Conservation (phyloP, 1,140 invertebrate species). For the Megalonaias nervosa region DNA sequence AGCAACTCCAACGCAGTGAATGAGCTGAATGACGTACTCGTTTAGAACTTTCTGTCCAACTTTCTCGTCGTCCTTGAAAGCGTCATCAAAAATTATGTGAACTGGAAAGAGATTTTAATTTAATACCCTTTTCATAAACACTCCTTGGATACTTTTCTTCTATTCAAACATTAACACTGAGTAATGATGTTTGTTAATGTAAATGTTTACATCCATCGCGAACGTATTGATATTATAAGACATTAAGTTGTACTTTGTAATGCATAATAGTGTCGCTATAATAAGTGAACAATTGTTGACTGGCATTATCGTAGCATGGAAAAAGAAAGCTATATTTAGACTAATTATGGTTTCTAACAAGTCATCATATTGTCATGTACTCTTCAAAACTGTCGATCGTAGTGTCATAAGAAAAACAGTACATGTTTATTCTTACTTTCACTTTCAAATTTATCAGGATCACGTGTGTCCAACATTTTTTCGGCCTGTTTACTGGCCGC, state of each 20-base stretch:
- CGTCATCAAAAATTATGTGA: slow-evolving; percentile 99
- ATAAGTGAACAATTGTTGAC: no score
- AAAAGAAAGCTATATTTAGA: no score
- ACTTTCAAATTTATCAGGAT: slow-evolving; percentile 96
- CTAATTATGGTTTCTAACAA: no score
- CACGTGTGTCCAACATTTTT: slow-evolving; percentile 90
- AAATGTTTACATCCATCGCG: no score
- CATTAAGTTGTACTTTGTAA: slow-evolving; percentile 2
- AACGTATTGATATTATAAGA: background rate
- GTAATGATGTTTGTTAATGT: no score
- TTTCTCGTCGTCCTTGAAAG: slow-evolving; percentile 92
- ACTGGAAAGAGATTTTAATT: slow-evolving; percentile 72
- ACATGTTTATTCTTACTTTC: slow-evolving; percentile 76
- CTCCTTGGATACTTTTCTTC: background rate
- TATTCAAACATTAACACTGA: background rate
- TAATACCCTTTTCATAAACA: slow-evolving; percentile 3
- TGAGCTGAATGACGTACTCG: slow-evolving; percentile 93
- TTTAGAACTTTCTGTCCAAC: slow-evolving; percentile 96
- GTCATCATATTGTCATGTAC: no score
- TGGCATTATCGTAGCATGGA: no score
- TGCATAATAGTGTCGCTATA: background rate
- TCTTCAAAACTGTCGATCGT: no score
- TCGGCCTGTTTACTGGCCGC: slow-evolving; percentile 76
- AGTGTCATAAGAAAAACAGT: no score
- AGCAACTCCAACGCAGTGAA: slow-evolving; percentile 93